Base-by-base conservation (phyloP, 2,888 invertebrate species). In the Aspidiotus rigidus region DNA sequence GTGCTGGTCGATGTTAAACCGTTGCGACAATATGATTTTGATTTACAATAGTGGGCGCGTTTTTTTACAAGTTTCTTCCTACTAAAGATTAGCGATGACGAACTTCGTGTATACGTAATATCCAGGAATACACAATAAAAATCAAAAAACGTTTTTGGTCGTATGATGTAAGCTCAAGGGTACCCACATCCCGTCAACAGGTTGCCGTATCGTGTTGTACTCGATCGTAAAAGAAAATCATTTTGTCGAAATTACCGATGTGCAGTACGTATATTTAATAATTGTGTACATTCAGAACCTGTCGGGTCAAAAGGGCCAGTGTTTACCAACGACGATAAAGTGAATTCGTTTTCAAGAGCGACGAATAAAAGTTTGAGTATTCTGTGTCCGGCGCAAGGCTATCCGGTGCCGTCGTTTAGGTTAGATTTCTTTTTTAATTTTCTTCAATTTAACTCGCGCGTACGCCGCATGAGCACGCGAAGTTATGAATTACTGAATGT, bases 401-500 rank as follows among this genome's bases (percentile, higher is more conserved):
- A 80, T 79, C 89, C 89, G 62, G 84, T 87, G 74, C 89, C 89
- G 74, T 76, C 84, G 71, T 85, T 85, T 82, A 86, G 86, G 86
- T 88, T 81, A 80, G 69, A 49, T 69, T 62, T 28, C 28, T 28
- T 62, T 41, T 40, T 61, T 44, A 64, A 39, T 53, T 9, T 39
- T 54, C 28, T 54, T 16, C 28, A 49, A 49, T 49, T 49, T 49
- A 49, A 28, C 28, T 28, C 28, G 28, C 28, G 28, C 28, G 28
- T 28, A 28, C 28, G 28, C 28, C 28, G 28, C 28, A 28, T 28
- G 28, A 28, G 28, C 28, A 28, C 28, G 28, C 28, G 28, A 28
- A 28, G 28, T 28, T 28, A 28, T 28, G 28, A 28, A 28, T 28
- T 28, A 28, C 28, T 28, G 28, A 28, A 28, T 28, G 28, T 28